These are phyloP conservation scores for Tromatobia lineatoria DNA, from an alignment of 2,888 invertebrate genomes.

Conservation along the genomic window DNA sequence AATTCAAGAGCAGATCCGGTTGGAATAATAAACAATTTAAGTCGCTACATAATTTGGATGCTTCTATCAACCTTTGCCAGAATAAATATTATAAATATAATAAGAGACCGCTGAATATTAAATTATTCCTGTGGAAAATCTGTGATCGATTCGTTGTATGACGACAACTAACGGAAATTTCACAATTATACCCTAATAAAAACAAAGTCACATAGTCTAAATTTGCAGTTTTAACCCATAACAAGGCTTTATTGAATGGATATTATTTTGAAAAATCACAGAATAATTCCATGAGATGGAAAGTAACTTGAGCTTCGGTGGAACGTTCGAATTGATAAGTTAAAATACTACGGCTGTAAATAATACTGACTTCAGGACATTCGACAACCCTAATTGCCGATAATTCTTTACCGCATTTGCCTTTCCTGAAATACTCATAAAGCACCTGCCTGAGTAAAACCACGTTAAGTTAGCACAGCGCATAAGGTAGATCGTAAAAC, in stretches of 20 bases:
- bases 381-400: slow-evolving; percentile 26
- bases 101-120: too few relatives aligned
- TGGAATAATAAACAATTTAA: too few relatives aligned
- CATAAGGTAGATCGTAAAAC: slow-evolving; percentile 40
- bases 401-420: slow-evolving; percentile 3
- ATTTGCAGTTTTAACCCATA: background rate
- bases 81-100: too few relatives aligned
- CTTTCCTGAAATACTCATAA: slow-evolving; percentile 1
- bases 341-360: background rate
- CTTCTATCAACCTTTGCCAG: too few relatives aligned
- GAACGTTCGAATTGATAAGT: background rate
- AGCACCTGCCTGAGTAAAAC: background rate
- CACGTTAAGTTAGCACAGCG: slow-evolving; percentile 19
- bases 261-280: background rate
- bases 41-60: too few relatives aligned
- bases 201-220: background rate
- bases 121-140: too few relatives aligned
- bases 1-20: too few relatives aligned
- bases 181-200: too few relatives aligned
- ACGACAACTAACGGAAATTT: too few relatives aligned
- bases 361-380: slow-evolving; percentile 13
- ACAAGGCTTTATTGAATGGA: background rate
- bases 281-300: background rate
- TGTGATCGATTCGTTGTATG: too few relatives aligned
- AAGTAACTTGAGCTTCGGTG: background rate